Percentiles rank a stretch among this genome's conserved stretches.
Conservation (phyloP, 2,888 invertebrate species). For the Platypus cylindrus region DNA sequence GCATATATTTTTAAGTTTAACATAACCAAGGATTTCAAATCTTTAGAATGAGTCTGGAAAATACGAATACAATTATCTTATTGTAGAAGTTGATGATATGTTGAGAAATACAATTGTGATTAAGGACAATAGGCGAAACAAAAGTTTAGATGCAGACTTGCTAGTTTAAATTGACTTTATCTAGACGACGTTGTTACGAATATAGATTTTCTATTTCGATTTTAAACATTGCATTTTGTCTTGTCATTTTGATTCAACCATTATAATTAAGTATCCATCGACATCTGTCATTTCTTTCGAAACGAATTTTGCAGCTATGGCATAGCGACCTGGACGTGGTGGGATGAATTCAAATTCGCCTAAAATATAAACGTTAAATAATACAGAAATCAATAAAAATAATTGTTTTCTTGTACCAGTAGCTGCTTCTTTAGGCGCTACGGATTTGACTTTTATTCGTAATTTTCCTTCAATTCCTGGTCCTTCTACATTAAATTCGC, state of each 20-base stretch:
- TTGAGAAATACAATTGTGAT: constrained; percentile 61
- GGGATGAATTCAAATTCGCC: constrained; percentile 65
- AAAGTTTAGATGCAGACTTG: no score
- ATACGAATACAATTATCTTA: constrained; percentile 69
- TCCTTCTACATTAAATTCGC: constrained; percentile 70
- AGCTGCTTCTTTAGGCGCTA: constrained; percentile 55
- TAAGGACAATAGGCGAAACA: constrained; percentile 74
- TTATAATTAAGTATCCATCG: constrained; percentile 72
- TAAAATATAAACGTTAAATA: constrained; percentile 4
- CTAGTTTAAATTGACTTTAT: no score
- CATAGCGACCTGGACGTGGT: constrained; percentile 64
- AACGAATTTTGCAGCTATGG: constrained; percentile 75
- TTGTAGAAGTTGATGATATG: constrained; percentile 72
- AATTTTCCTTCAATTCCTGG: constrained; percentile 65
- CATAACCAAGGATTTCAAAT: no score
- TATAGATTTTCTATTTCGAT: constrained; percentile 1
- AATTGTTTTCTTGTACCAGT: constrained; percentile 33
- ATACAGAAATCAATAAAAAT: background rate
- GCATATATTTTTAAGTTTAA: constrained; percentile 11
- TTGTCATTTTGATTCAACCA: constrained; percentile 43
- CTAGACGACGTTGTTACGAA: no score
- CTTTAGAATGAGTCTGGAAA: constrained; percentile 62
- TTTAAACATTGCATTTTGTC: constrained; percentile 16
- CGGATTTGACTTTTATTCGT: constrained; percentile 50
- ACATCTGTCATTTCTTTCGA: constrained; percentile 82